A percentile compares a stretch with the other conserved stretches of the same genome.
These are phyloP conservation scores for Trachelipus rathkii DNA, from an alignment of 1,140 invertebrate species.

Conservation along the genomic window DNA sequence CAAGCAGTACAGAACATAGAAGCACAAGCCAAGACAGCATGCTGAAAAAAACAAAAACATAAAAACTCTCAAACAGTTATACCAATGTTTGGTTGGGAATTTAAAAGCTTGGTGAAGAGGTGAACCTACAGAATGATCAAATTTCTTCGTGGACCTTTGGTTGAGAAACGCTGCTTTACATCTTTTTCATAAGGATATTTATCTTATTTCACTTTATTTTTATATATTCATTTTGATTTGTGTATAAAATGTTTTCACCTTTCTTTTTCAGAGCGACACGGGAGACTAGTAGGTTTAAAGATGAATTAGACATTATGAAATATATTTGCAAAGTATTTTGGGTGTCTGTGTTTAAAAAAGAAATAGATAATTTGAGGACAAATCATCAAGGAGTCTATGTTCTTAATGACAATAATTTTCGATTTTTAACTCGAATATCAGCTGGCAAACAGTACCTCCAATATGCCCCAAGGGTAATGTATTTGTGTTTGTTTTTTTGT, in stretches of 20 bases:
- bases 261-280: constrained; percentile 66
- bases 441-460: constrained; percentile 86
- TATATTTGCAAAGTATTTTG: constrained; percentile 99
- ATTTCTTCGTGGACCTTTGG: too few relatives aligned
- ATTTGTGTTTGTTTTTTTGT: background rate
- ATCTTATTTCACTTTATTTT: background rate
- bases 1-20: too few relatives aligned
- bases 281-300: constrained; percentile 89
- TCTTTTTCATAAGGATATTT: too few relatives aligned
- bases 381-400: constrained; percentile 99
- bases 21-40: too few relatives aligned
- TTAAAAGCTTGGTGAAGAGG: too few relatives aligned
- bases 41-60: too few relatives aligned
- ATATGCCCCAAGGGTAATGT: constrained; percentile 71
- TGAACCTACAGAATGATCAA: too few relatives aligned
- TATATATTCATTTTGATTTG: background rate
- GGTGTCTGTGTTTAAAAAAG: constrained; percentile 93
- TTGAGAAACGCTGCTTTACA: too few relatives aligned
- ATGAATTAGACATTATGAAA: constrained; percentile 97
- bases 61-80: too few relatives aligned
- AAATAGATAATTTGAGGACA: constrained; percentile 96
- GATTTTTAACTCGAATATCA: constrained; percentile 82
- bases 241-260: constrained; percentile 19
- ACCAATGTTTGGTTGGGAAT: too few relatives aligned
- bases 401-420: constrained; percentile 92